Base-by-base conservation (phyloP, 2,113 vertebrate genomes). In the Eidolon helvum region DNA sequence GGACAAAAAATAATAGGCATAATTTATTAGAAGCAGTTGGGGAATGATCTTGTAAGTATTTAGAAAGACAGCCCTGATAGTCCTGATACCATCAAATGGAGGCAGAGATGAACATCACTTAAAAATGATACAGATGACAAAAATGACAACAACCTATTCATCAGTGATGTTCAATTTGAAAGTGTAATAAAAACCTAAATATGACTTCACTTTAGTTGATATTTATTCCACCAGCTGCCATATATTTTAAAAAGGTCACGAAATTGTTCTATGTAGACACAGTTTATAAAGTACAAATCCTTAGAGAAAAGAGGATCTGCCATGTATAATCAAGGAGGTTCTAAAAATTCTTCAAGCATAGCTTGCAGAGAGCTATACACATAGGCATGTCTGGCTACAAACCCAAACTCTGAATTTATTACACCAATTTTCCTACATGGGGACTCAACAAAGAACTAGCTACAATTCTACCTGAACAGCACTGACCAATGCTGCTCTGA, bases 161-260 rank as follows among this genome's bases (percentile, higher is more conserved):
- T 98, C 98, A 98, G n/a, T 40, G 22, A 97, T 48, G 63, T 98
- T 82, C 97, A 96, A 84, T 90, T 79, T 97, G 94, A n/a, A 97
- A 88, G 87, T 96, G 96, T 97, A 98, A 98, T 98, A 98, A 98
- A 97, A 98, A 94, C 94, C 93, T 97, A 98, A 98, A 98, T 97
- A 97, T 92, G 87, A 96, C 94, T 96, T 96, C 74, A 98, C 97
- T 98, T 98, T 84, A 97, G 68, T 92, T 97, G 98, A 97, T 97
- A 98, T 98, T 98, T 98, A 98, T 98, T 98, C 96, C 40, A 95
- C 89, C 98, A 97, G 96, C 95, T 98, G 98, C 97, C 92, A 97
- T 97, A 97, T 97, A 98, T 98, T 98, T 98, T 95, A 38, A 91
- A 97, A 98, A 98, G 97, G 95, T 96, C 91, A 96, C 50, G 94